Conservation (phyloP, 2,888 invertebrate species). For the Rotaria sp. region DNA sequence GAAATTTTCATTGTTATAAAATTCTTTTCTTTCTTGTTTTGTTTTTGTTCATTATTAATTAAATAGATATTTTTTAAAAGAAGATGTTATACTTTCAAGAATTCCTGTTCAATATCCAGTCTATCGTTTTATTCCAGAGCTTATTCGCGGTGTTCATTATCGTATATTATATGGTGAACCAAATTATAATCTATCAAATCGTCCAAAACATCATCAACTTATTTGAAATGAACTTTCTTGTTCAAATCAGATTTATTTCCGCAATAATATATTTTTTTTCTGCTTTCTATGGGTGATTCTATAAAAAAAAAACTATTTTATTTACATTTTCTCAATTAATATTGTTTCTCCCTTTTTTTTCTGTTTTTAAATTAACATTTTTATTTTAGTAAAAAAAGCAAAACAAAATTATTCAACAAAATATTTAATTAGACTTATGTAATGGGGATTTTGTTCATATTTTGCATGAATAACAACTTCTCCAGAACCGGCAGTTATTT, state of each 20-base stretch:
- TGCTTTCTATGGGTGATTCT: neutral
- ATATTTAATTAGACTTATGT: neutral
- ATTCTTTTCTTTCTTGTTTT: neutral
- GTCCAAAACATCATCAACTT: neutral
- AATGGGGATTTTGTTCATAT: neutral
- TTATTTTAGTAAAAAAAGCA: neutral
- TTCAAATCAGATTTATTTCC: neutral
- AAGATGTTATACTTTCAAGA: neutral
- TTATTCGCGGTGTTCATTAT: neutral
- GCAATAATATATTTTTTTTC: neutral
- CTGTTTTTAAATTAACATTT: neutral
- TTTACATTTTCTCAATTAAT: neutral
- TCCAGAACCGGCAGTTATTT: neutral
- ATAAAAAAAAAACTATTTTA: too few relatives aligned
- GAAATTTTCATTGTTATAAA: neutral
- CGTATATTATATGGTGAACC: neutral
- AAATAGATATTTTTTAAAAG: neutral
- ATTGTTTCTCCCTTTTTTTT: neutral
- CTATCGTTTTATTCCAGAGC: neutral
- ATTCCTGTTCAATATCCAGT: slow-evolving; percentile 17
- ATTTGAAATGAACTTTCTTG: neutral
- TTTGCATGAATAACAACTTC: neutral
- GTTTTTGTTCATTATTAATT: neutral
- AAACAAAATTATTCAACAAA: neutral
- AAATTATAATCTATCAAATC: neutral